A percentile compares a stretch with the other conserved stretches of the same genome.
phyloP scores from a whole-genome alignment of 2,113 vertebrate species.

The Athene noctua region DNA sequence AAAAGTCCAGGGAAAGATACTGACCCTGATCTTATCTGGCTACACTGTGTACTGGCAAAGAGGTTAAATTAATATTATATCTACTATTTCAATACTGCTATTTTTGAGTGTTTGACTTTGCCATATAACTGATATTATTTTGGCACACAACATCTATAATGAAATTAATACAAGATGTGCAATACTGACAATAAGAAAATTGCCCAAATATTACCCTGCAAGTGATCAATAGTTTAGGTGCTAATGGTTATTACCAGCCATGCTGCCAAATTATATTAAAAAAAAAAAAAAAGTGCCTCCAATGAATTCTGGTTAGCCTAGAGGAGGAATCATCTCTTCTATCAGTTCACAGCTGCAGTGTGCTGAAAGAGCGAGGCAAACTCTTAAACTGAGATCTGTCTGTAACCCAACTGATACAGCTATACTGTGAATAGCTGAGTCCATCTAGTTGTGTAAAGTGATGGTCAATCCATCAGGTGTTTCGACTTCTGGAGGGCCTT shows the following conservation, averaged over 20 bases:
- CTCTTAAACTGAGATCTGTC: neutral
- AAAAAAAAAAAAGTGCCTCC: neutral
- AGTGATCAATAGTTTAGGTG: accelerated
- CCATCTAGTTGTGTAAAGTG: neutral
- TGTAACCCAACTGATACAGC: too few species aligned
- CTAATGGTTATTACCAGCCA: neutral
- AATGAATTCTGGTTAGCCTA: neutral
- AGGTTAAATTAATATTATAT: neutral
- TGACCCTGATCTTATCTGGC: neutral
- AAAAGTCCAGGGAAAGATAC: neutral
- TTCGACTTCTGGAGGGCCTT: neutral
- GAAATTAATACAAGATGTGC: neutral
- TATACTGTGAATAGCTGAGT: accelerated
- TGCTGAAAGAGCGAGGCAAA: neutral
- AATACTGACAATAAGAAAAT: neutral
- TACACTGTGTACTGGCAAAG: neutral
- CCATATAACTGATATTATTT: neutral
- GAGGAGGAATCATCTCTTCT: neutral
- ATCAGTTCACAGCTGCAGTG: neutral
- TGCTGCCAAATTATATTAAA: neutral
- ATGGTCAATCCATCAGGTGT: neutral
- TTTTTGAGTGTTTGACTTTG: neutral
- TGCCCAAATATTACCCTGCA: neutral
- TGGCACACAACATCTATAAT: neutral
- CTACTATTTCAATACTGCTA: neutral